Base-by-base conservation (phyloP, 2,797 vertebrate species). In the Neopelma chrysocephalum region DNA sequence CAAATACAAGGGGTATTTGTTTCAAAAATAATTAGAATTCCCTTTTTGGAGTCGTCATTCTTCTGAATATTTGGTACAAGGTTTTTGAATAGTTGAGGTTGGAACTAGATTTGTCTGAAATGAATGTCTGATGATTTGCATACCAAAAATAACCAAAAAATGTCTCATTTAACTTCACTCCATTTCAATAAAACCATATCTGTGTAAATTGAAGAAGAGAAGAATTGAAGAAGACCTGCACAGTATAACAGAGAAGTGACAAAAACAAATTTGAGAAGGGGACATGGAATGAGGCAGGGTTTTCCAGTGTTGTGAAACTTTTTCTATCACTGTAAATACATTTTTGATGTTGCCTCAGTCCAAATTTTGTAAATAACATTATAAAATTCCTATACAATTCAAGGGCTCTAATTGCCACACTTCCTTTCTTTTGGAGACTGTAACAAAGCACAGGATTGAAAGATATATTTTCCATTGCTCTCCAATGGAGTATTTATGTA, bases 271-370 rank as follows among this genome's bases (percentile, higher is more conserved):
- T 22, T 7, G 7, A 6, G 27, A 38, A 6, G 5, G 5, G 1
- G 0, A 1, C 2, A 15, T 51, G 14, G 32, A 53, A 80, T 21
- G 4, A 43, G 4, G 3, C 4, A 42, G 5, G 2, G 34, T 79
- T 84, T 87, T 68, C n/a, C 53, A 69, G 6, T 61, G n/a, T 68
- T 84, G 8, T 53, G 3, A 3, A 82, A n/a, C 2, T 7, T 71
- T 83, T 72, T 87, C 65, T 19, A 38, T 89, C 38, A n/a, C 16
- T 40, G 1, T 64, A 27, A 53, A 12, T 43, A 34, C 3, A 56
- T 8, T 76, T 82, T 36, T 56, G 21, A 56, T n/a, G 22, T 27
- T 48, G 6, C 3, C 14, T 86, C 14, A 17, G 14, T 61, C 6
- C 25, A 76, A 32, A 57, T 57, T 60, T 61, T 53, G 8, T 32